Conservation (phyloP, 1,140 invertebrate species). For the Drosophila busckii region DNA sequence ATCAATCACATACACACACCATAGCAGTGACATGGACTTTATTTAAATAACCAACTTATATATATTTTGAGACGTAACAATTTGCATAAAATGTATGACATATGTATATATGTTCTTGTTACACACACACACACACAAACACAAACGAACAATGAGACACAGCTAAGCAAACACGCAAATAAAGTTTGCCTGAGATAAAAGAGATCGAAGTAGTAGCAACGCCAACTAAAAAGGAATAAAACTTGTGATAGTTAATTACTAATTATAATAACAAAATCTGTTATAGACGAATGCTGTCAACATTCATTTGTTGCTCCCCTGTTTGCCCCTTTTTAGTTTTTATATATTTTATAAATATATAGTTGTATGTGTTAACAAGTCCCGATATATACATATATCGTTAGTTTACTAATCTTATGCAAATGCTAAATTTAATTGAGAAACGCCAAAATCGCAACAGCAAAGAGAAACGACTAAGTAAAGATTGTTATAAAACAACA, state of each 20-base stretch:
- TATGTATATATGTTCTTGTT: constrained; percentile 19
- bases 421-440: constrained; percentile 25
- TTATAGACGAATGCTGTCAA: neutral
- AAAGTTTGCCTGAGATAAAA: too few relatives aligned
- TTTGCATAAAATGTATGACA: constrained; percentile 9
- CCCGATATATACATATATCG: constrained; percentile 19
- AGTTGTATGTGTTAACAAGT: constrained; percentile 23
- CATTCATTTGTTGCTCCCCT: neutral
- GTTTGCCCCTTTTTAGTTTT: neutral
- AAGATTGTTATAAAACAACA: constrained; percentile 11
- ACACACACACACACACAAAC: constrained; percentile 1
- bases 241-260: constrained; percentile 37
- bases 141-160: too few relatives aligned
- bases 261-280: constrained; percentile 3
- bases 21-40: constrained; percentile 21
- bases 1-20: constrained; percentile 8
- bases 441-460: neutral
- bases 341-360: neutral
- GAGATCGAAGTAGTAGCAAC: too few relatives aligned
- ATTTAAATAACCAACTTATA: neutral
- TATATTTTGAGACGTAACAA: constrained; percentile 10
- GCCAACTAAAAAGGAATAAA: constrained; percentile 30
- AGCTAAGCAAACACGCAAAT: too few relatives aligned
- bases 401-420: constrained; percentile 33
- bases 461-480: constrained; percentile 32